A percentile compares a stretch with the other conserved stretches of the same genome.
These are phyloP conservation scores for Helicoverpa zea DNA, from an alignment of 1,140 invertebrate species.

Conservation along the genomic window DNA sequence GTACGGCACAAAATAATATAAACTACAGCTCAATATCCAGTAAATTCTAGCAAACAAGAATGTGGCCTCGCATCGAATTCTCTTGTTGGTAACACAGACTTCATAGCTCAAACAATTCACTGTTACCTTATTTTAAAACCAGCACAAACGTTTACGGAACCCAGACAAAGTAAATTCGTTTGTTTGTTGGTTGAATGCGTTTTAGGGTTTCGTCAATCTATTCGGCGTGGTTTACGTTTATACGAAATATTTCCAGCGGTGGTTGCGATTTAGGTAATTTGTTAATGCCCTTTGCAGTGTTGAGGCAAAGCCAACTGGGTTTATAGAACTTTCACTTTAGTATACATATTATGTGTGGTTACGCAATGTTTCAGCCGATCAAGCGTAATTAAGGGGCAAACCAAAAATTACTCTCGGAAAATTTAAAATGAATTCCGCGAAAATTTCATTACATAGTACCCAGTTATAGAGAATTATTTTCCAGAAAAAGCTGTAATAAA, in stretches of 20 bases:
- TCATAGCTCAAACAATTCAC: background rate
- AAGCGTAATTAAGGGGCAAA: no score
- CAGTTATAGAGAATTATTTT: no score
- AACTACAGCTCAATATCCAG: background rate
- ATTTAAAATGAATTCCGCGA: no score
- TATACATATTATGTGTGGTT: no score
- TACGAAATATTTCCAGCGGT: background rate
- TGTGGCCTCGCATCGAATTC: conserved; percentile 10
- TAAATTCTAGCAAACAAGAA: background rate
- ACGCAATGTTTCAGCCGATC: no score
- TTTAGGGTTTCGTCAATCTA: conserved; percentile 3
- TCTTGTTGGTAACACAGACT: background rate
- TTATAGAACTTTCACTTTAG: no score
- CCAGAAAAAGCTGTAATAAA: no score
- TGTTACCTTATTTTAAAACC: conserved; percentile 9
- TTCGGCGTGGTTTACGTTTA: background rate
- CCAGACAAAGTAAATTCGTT: conserved; percentile 28
- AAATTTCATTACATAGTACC: no score
- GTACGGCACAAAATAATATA: background rate
- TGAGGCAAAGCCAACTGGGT: no score
- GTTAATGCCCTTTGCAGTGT: background rate
- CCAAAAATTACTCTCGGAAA: no score
- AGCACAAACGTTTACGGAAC: conserved; percentile 6
- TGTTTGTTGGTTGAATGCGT: conserved; percentile 10
- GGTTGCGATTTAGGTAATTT: background rate